Conservation (phyloP, 2,113 vertebrate species). For the Stegastes partitus region DNA sequence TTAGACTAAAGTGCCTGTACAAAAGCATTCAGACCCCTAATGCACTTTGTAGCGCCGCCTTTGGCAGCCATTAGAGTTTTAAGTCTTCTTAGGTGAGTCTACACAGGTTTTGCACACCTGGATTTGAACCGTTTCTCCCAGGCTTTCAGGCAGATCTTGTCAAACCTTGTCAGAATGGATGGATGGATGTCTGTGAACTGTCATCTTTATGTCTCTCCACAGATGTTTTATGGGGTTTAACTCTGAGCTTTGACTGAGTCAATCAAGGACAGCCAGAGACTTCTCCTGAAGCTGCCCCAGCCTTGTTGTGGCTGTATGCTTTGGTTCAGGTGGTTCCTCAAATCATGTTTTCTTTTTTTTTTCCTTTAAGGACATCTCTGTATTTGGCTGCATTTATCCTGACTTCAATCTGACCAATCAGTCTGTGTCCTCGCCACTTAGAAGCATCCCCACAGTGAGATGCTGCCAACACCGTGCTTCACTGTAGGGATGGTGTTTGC, state of each 20-base stretch:
- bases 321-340: neutral
- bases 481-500: no score
- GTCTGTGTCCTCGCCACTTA: neutral
- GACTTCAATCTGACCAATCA: neutral
- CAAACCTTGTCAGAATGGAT: neutral
- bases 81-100: neutral
- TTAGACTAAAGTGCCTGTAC: neutral
- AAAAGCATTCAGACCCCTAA: neutral
- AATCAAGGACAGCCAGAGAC: no score
- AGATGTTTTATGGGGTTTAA: no score
- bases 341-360: no score
- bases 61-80: neutral
- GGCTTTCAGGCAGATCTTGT: neutral
- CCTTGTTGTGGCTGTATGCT: neutral
- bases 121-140: neutral
- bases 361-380: neutral
- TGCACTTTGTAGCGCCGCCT: neutral
- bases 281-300: no score
- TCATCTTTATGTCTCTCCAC: no score
- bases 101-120: neutral
- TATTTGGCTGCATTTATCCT: neutral
- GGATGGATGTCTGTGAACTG: no score
- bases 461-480: neutral
- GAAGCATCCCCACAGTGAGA: neutral
- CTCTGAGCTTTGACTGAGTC: no score